Percentiles rank a stretch among this genome's conserved stretches.
These are phyloP conservation scores for Panorpa germanica DNA, from an alignment of 2,888 invertebrate species.

Conservation along the genomic window DNA sequence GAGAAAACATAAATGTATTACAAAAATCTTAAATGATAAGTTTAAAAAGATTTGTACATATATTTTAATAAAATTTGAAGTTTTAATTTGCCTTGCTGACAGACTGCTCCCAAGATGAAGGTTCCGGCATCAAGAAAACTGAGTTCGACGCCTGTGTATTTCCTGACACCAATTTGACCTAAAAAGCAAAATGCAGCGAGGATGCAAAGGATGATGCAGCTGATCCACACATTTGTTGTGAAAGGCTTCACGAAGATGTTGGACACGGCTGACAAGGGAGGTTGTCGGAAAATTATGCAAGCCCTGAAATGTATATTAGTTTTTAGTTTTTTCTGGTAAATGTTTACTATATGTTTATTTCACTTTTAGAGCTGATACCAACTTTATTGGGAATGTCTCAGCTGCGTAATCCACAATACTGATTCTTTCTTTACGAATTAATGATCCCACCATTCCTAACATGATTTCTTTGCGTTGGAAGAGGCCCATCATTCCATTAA, in stretches of 20 bases:
- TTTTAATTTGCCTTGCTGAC: conserved; percentile 32
- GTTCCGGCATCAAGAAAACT: conserved; percentile 26
- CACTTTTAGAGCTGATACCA: not conserved
- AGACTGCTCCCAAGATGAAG: conserved; percentile 34
- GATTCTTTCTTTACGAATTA: conserved; percentile 36
- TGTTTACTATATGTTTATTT: not conserved
- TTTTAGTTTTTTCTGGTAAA: not conserved
- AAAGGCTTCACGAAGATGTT: conserved; percentile 42
- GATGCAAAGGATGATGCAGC: conserved; percentile 18
- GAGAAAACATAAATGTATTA: conserved; percentile 1
- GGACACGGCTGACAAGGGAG: conserved; percentile 35
- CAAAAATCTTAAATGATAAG: not conserved
- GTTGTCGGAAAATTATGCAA: conserved; percentile 39
- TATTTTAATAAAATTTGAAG: not conserved
- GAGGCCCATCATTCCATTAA: conserved; percentile 32
- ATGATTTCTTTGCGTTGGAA: conserved; percentile 33
- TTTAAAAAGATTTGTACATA: not conserved
- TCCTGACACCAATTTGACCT: conserved; percentile 16
- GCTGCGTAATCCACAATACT: conserved; percentile 29
- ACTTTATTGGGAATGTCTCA: conserved; percentile 29
- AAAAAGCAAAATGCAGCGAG: no score
- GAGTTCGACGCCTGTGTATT: conserved; percentile 18
- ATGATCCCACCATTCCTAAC: conserved; percentile 29
- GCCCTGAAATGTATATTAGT: conserved; percentile 22
- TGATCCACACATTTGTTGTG: conserved; percentile 33